Evolutionary conservation across 2,888 invertebrate genomes (phyloP).

Genomic region (Sthenelais limicola): DNA sequence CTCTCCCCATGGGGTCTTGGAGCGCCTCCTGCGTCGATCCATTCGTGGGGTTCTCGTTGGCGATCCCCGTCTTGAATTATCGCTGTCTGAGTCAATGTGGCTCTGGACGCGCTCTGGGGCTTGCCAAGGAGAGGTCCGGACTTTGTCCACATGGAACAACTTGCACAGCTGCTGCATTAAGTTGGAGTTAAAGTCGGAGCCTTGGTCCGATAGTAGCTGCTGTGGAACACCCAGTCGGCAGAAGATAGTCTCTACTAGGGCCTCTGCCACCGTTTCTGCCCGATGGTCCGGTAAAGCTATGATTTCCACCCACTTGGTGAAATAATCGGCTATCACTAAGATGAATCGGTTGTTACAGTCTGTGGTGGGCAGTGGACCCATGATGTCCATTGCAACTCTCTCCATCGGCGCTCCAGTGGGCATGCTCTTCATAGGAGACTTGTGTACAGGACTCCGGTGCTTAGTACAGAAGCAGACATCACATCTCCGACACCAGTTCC

Average conservation of each 20-base stretch:
- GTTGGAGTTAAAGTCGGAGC: background rate
- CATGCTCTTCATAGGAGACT: background rate
- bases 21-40: too few species aligned
- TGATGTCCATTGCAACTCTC: constrained; percentile 1
- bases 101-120: too few species aligned
- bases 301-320: constrained; percentile 13
- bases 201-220: constrained; percentile 25
- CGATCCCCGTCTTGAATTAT: too few species aligned
- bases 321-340: constrained; percentile 14
- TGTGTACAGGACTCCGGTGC: background rate
- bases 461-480: background rate
- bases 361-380: constrained; percentile 21
- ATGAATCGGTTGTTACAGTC: too few species aligned
- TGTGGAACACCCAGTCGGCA: constrained; percentile 4
- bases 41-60: too few species aligned
- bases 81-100: too few species aligned
- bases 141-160: background rate
- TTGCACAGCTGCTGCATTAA: background rate
- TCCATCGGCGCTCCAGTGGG: background rate
- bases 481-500: background rate
- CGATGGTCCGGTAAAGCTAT: constrained; percentile 13
- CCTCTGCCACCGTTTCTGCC: constrained; percentile 18
- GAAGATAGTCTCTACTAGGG: background rate
- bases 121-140: constrained; percentile 2
- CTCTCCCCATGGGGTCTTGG: too few species aligned